phyloP scores from a whole-genome alignment of 92 coral and sea anemone species.

The Porites lobata region DNA sequence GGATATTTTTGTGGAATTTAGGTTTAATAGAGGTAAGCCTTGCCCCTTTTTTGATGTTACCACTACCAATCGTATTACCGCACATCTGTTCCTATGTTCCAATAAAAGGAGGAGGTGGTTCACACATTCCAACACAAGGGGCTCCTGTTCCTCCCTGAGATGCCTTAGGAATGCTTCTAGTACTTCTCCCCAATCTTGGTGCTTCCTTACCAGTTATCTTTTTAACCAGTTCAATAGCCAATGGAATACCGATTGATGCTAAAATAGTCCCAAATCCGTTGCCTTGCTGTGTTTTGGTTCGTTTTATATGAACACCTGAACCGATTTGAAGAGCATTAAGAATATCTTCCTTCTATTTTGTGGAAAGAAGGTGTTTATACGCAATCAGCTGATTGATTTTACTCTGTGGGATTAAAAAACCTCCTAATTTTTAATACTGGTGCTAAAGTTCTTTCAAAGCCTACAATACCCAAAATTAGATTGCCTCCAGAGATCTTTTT shows the following conservation, averaged over 20 bases:
- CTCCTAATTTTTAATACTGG: neutral
- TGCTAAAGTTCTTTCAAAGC: too few species aligned
- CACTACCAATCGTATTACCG: too few species aligned
- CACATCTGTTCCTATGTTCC: too few species aligned
- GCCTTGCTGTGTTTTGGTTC: neutral
- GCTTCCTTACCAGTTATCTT: slow-evolving; percentile 2
- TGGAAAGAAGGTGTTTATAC: slow-evolving; percentile 3
- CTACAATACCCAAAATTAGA: too few species aligned
- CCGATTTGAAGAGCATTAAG: slow-evolving; percentile 6
- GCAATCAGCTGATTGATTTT: slow-evolving; percentile 24
- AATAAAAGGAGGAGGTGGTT: too few species aligned
- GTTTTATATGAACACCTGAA: slow-evolving; percentile 22
- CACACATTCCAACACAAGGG: too few species aligned
- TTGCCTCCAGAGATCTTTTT: neutral
- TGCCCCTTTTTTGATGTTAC: too few species aligned
- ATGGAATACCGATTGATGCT: neutral
- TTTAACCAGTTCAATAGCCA: neutral
- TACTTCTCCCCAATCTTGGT: neutral
- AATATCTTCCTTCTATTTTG: slow-evolving; percentile 20
- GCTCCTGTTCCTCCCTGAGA: too few species aligned
- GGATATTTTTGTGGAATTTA: too few species aligned
- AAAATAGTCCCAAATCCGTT: neutral
- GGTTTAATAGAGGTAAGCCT: too few species aligned
- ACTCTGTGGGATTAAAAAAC: neutral
- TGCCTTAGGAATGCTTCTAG: too few species aligned